Evolutionary conservation across 2,888 invertebrate genomes (phyloP).

Genomic region (Drosophila mercatorum): DNA sequence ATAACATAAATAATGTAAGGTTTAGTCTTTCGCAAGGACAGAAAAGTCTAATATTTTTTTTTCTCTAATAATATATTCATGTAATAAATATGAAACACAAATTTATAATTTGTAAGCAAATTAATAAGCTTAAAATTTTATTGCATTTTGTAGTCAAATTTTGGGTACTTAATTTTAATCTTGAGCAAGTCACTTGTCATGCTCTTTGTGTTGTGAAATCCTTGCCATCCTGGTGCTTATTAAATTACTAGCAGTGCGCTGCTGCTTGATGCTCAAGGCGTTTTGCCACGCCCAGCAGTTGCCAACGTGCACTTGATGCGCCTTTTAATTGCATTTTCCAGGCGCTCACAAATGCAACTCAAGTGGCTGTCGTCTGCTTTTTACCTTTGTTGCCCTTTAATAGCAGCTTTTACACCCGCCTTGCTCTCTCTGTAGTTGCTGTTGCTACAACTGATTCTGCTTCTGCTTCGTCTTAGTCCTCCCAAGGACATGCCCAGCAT

Average conservation of each 20-base stretch:
- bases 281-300: conserved; percentile 29
- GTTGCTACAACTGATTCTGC: background rate
- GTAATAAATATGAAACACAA: background rate
- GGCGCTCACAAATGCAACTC: conserved; percentile 68
- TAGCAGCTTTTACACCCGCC: conserved; percentile 11
- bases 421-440: background rate
- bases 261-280: conserved; percentile 23
- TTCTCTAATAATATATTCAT: too few species aligned
- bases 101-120: background rate
- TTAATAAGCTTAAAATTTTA: conserved; percentile 9
- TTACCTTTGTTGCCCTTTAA: conserved; percentile 45
- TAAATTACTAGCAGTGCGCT: conserved; percentile 62
- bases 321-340: conserved; percentile 74
- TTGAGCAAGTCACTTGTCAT: conserved; percentile 47
- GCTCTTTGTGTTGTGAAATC: conserved; percentile 63
- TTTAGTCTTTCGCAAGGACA: too few species aligned
- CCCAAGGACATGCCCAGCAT: conserved; percentile 14
- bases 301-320: conserved; percentile 57
- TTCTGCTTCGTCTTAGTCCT: conserved; percentile 4
- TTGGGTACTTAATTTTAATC: conserved; percentile 68
- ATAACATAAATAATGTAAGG: too few species aligned
- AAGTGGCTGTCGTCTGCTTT: conserved; percentile 65
- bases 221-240: conserved; percentile 53
- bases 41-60: too few species aligned
- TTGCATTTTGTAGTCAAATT: conserved; percentile 38